Conservation (phyloP, 53 echinoderm and acorn worm genomes). For the Temnopleurus reevesii region DNA sequence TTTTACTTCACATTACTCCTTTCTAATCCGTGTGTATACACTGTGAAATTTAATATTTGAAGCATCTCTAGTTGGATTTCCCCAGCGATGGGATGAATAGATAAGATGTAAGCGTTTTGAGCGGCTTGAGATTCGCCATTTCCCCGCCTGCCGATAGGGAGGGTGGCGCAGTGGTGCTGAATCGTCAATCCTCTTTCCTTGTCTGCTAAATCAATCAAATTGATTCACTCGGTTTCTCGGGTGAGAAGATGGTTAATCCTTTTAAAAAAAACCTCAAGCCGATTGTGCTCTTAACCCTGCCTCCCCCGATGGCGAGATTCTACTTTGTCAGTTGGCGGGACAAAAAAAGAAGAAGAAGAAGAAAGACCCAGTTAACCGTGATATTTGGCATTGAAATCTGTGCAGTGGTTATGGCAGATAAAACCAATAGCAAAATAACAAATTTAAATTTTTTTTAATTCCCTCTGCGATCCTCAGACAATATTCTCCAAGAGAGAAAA, state of each 20-base stretch:
- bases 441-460: constrained; percentile 22
- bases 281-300: constrained; percentile 26
- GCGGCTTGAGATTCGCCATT: neutral
- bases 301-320: neutral
- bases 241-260: constrained; percentile 36
- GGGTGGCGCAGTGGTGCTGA: neutral
- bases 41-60: constrained; percentile 53
- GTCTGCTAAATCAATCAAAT: constrained; percentile 50
- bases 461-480: neutral
- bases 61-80: constrained; percentile 30
- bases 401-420: neutral
- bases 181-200: constrained; percentile 43
- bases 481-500: neutral
- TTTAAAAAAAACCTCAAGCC: constrained; percentile 41
- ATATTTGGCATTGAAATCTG: neutral
- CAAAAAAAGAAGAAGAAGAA: no score
- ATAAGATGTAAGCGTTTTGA: constrained; percentile 40
- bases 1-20: neutral
- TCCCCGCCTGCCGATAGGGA: neutral
- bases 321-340: neutral
- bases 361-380: no score
- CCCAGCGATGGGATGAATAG: constrained; percentile 43
- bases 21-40: constrained; percentile 35
- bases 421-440: neutral
- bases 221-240: constrained; percentile 45